Base-by-base conservation (phyloP, 2,797 vertebrate species). In the Aratinga solstitialis region DNA sequence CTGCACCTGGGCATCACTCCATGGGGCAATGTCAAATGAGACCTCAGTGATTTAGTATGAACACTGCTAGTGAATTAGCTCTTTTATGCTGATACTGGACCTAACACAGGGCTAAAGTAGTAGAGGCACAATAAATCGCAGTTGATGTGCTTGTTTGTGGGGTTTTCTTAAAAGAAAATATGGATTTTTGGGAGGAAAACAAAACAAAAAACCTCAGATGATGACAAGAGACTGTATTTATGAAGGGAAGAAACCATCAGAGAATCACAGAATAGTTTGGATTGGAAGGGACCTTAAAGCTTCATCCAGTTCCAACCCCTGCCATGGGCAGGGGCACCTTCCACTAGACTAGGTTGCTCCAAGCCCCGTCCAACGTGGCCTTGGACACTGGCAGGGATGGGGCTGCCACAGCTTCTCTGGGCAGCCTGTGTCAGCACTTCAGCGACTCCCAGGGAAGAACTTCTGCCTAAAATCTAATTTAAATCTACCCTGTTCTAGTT, bases 91-190 rank as follows among this genome's bases (percentile, higher is more conserved):
- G 84, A 63, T 24, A 63, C 50, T 79, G 30, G 75, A 30, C 32
- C 34, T 48, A 67, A 47, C 27, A 34, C 11, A 53, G 16, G 40
- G 21, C n/a, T 8, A 3, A 32, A 42, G 59, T 34, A 38, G 22
- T 1, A 4, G 24, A 11, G 3, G 11, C 36, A 62, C 58, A 75
- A 51, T 29, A 71, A 91, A 21, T 11, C 27, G 16, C 0, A 0
- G 30, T 10, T 54, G 17, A 38, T 3, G 0, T 32, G 19, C 9
- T 67, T 62, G n/a, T 20, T 34, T 61, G 59, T 8, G 9, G 22
- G 56, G 22, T 34, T 66, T 69, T 38, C 29, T 75, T 48, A 3
- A 11, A 61, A 76, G 14, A 56, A 92, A 77, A 59, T 11, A 66
- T 10, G 3, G 4, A 24, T 58, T 58, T 58, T 34, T 4, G 10